Percentiles rank a stretch among this genome's conserved stretches.
phyloP scores from a whole-genome alignment of 2,888 invertebrate species.

The Ptilodon capucinus region DNA sequence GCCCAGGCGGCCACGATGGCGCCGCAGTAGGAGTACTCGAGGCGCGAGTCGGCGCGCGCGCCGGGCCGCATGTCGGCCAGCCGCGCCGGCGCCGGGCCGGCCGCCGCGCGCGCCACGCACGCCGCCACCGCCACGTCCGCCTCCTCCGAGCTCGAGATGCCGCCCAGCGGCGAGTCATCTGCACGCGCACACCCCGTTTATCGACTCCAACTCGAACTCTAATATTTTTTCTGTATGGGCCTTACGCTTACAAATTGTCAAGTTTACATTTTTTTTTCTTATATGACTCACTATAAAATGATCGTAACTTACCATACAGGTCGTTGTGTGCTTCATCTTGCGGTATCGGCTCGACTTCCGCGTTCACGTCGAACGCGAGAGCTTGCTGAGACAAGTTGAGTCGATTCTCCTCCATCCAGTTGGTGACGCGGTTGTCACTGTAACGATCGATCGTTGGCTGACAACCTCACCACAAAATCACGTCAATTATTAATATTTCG shows the following conservation, averaged over 20 bases:
- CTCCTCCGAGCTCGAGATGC: slow-evolving; percentile 72
- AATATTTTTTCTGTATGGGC: too few relatives aligned
- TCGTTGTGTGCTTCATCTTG: slow-evolving; percentile 70
- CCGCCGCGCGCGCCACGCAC: slow-evolving; percentile 54
- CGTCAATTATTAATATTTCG: too few relatives aligned
- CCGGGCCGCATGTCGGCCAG: slow-evolving; percentile 83
- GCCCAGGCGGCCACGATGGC: slow-evolving; percentile 87
- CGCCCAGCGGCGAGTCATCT: slow-evolving; percentile 74
- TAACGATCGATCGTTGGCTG: slow-evolving; percentile 6
- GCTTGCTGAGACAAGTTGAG: slow-evolving; percentile 80
- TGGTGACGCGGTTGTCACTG: slow-evolving; percentile 56
- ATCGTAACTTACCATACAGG: slow-evolving; percentile 56
- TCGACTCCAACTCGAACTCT: too few relatives aligned
- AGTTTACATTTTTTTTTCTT: too few relatives aligned
- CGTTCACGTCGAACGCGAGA: slow-evolving; percentile 84
- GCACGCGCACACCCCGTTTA: background rate
- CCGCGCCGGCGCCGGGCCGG: slow-evolving; percentile 7
- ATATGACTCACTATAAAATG: too few relatives aligned
- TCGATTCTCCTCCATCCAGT: slow-evolving; percentile 71
- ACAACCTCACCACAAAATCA: too few relatives aligned
- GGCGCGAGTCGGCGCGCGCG: slow-evolving; percentile 67
- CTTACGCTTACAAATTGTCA: too few relatives aligned
- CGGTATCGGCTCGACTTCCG: slow-evolving; percentile 83
- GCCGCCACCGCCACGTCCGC: slow-evolving; percentile 67
- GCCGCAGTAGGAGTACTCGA: slow-evolving; percentile 88